These are phyloP conservation scores for Pogonomyrmex californicus DNA, from an alignment of 1,140 invertebrate genomes.

Conservation along the genomic window DNA sequence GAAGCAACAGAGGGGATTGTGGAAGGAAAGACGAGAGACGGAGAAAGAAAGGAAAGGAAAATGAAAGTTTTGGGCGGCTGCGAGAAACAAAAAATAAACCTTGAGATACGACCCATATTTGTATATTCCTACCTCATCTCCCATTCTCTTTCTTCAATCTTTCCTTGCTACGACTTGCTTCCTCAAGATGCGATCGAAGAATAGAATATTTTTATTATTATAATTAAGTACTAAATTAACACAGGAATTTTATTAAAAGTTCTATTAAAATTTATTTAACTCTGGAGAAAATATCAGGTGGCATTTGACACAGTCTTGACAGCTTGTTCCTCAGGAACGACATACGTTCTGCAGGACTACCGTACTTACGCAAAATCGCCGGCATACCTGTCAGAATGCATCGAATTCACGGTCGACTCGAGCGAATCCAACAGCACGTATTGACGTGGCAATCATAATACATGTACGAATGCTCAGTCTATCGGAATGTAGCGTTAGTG, in stretches of 20 bases:
- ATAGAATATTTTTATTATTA: slow-evolving; percentile 1
- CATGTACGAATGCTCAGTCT: slow-evolving; percentile 81
- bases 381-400: slow-evolving; percentile 75
- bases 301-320: slow-evolving; percentile 2
- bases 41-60: slow-evolving; percentile 47
- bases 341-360: background rate
- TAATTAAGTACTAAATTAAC: background rate
- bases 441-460: slow-evolving; percentile 83
- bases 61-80: background rate
- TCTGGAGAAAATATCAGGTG: background rate
- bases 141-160: slow-evolving; percentile 2
- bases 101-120: slow-evolving; percentile 82
- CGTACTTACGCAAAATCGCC: slow-evolving; percentile 49
- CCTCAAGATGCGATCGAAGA: background rate
- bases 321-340: background rate
- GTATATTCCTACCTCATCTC: slow-evolving; percentile 79
- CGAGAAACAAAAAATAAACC: slow-evolving; percentile 82
- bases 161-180: slow-evolving; percentile 20
- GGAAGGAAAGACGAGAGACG: slow-evolving; percentile 27
- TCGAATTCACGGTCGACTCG: slow-evolving; percentile 74
- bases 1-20: slow-evolving; percentile 63
- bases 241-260: too few species aligned
- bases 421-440: slow-evolving; percentile 79
- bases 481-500: slow-evolving; percentile 81
- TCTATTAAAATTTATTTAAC: background rate